Conservation (phyloP, 2,113 vertebrate species). For the Xiphophorus couchianus region DNA sequence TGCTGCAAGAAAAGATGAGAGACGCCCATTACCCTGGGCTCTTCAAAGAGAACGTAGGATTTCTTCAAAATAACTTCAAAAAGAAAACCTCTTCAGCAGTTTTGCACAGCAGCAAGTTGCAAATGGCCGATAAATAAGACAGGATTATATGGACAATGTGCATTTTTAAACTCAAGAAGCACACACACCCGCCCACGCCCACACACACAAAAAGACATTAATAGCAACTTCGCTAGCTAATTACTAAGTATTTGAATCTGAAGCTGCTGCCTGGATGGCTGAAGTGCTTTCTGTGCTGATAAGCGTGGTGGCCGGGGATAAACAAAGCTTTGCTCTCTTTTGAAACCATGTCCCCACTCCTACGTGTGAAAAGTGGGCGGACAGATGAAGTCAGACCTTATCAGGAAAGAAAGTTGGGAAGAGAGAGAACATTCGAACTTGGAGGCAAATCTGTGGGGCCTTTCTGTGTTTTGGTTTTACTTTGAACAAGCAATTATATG, state of each 20-base stretch:
- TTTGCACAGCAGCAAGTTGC: neutral
- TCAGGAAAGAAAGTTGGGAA: slow-evolving; percentile 20
- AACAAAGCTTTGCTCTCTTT: slow-evolving; percentile 36
- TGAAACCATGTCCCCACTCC: slow-evolving; percentile 43
- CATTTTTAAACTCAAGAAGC: slow-evolving; percentile 31
- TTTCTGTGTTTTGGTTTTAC: too few relatives aligned
- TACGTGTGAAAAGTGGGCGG: slow-evolving; percentile 32
- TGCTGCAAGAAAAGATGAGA: slow-evolving; percentile 81
- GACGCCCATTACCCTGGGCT: neutral
- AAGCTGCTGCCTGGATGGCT: slow-evolving; percentile 38
- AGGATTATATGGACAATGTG: slow-evolving; percentile 31
- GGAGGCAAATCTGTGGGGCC: neutral
- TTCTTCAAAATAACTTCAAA: neutral
- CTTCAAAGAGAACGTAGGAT: neutral
- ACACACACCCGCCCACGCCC: neutral
- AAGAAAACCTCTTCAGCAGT: neutral
- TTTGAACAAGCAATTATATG: too few relatives aligned
- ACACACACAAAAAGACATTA: slow-evolving; percentile 32
- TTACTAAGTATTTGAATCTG: slow-evolving; percentile 50
- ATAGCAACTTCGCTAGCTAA: slow-evolving; percentile 54
- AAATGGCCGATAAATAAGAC: slow-evolving; percentile 10
- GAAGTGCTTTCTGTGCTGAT: slow-evolving; percentile 45
- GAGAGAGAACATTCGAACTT: neutral
- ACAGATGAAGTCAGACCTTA: slow-evolving; percentile 22
- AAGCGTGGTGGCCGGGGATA: slow-evolving; percentile 34